Percentiles rank a stretch among this genome's conserved stretches.
Conservation (phyloP, 1,140 invertebrate species). For the Polypedilum vanderplanki region DNA sequence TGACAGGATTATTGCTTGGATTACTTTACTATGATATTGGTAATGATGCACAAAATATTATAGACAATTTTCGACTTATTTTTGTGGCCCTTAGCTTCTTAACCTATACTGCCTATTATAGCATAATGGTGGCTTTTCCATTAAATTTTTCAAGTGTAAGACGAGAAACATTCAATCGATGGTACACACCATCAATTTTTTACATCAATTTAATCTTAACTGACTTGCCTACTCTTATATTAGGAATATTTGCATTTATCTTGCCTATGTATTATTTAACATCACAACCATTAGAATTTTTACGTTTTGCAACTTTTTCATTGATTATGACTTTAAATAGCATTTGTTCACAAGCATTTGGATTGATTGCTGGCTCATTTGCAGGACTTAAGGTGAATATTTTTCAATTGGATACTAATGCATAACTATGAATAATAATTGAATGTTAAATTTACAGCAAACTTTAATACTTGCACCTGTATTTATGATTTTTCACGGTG, state of each 20-base stretch:
- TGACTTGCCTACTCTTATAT: conserved; percentile 90
- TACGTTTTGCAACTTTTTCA: conserved; percentile 62
- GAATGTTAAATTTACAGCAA: background rate
- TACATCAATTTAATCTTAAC: conserved; percentile 81
- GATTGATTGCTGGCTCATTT: conserved; percentile 71
- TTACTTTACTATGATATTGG: conserved; percentile 74
- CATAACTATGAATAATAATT: background rate
- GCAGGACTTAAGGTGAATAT: conserved; percentile 56
- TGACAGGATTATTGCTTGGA: conserved; percentile 71
- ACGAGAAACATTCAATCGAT: conserved; percentile 88
- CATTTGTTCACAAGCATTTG: conserved; percentile 74
- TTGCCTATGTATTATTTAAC: conserved; percentile 77
- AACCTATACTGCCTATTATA: conserved; percentile 81
- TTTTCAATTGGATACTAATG: background rate
- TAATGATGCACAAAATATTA: conserved; percentile 61
- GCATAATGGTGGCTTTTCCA: conserved; percentile 75
- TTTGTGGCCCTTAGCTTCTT: conserved; percentile 79
- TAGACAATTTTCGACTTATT: conserved; percentile 68
- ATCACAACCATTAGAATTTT: conserved; percentile 63
- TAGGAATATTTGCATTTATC: conserved; percentile 54
- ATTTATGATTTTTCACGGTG: conserved; percentile 48
- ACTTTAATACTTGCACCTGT: background rate
- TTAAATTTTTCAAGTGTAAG: conserved; percentile 76
- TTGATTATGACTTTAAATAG: conserved; percentile 68
- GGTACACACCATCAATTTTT: conserved; percentile 87